Conservation (phyloP, 1,140 invertebrate species). For the Drosophila kepulauana region DNA sequence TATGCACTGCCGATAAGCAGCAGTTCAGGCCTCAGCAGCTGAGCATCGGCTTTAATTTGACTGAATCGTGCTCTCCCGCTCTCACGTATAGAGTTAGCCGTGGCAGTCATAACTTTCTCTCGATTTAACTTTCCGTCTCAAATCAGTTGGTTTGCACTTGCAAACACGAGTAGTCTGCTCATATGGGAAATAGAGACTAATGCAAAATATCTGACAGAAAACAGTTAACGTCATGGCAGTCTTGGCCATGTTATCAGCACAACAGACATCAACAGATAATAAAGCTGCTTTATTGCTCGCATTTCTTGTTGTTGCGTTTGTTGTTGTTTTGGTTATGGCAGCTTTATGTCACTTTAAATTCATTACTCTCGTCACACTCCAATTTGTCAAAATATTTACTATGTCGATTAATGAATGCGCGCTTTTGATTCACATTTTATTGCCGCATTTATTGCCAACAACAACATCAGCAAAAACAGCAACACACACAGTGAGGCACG, state of each 20-base stretch:
- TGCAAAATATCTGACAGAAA: conserved; percentile 18
- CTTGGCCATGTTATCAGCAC: conserved; percentile 6
- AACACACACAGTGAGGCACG: not conserved
- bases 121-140: conserved; percentile 47
- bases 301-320: not conserved
- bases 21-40: conserved; percentile 33
- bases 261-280: conserved; percentile 32
- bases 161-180: conserved; percentile 4
- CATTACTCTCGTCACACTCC: conserved; percentile 17
- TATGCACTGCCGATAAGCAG: conserved; percentile 58
- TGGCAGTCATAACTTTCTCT: conserved; percentile 62
- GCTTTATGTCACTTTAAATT: conserved; percentile 36
- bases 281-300: conserved; percentile 39
- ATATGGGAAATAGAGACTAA: conserved; percentile 13
- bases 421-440: conserved; percentile 31
- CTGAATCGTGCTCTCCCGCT: not conserved
- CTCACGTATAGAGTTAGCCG: not conserved
- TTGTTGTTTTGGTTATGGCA: conserved; percentile 23
- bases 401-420: conserved; percentile 19
- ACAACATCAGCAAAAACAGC: conserved; percentile 14
- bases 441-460: conserved; percentile 25
- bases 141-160: conserved; percentile 25
- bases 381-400: conserved; percentile 46
- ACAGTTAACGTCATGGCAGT: conserved; percentile 7
- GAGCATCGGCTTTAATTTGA: not conserved